Base-by-base conservation (phyloP, 2,888 invertebrate genomes). In the Drepanosiphum platanoidis region DNA sequence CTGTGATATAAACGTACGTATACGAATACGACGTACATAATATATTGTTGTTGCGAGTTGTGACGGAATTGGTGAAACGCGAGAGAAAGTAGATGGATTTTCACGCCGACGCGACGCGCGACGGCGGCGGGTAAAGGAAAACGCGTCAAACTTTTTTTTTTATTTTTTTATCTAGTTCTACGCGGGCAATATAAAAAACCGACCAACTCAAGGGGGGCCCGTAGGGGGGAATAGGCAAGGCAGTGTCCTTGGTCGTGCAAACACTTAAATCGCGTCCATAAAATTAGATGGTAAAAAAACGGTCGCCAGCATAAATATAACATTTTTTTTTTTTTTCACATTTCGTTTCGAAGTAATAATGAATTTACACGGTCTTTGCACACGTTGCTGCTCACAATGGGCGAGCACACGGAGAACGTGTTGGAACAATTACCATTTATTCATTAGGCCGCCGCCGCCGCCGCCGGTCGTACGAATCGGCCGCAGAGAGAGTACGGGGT, bases 341-440 rank as follows among this genome's bases (percentile, higher is more conserved):
- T 64, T 82, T 61, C 75, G 84, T 84, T 84, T 84, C 84, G 75
- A 75, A 77, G 77, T 68, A 77, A 77, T 84, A 84, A 84, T 84
- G 84, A 84, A 77, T 83, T 83, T 83, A 83, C 83, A 83, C 83
- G 83, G 83, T 83, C 75, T 83, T 83, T 83, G 83, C 83, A 83
- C 83, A 83, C 83, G 74, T 83, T 75, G 80, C 46, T 75, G 83
- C 70, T 77, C 68, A 84, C 84, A 84, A 84, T 84, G 75, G 84
- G 68, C 58, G 46, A 72, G 74, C 68, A 9, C 77, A 68, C 42
- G 74, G 36, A 68, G 75, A 83, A 83, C 84, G 84, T 84, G 84
- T 84, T 84, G 77, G 84, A 84, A 84, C 84, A 84, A 84, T 84
- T 84, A 84, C 84, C 84, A 77, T 84, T 84, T 84, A 84, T 84